Base-by-base conservation (phyloP, 2,888 invertebrate genomes). In the Cosmia trapezina region DNA sequence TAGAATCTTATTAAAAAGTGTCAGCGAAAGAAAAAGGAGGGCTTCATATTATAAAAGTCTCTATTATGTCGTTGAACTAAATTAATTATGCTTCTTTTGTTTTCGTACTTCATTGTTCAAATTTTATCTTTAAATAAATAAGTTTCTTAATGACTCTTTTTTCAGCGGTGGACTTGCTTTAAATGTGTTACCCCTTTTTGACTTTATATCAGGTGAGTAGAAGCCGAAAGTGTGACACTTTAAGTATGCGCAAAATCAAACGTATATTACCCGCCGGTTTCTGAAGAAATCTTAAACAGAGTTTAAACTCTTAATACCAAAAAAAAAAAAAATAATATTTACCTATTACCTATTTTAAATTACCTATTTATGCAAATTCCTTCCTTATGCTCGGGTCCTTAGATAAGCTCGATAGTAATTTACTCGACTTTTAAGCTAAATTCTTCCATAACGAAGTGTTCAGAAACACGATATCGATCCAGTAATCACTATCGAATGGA, bases 1-100 rank as follows among this genome's bases (percentile, higher is more conserved):
- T 91, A 93, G 92, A 92, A 92, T 92, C 92, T 93, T 94, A 94
- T 93, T 94, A 94, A 93, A 94, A 94, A 94, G 91, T 94, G 93
- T 93, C 93, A 91, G 91, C 89, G 89, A 88, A 92, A 89, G 90
- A 92, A 91, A 92, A 90, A 89, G 86, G 85, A 87, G 87, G 86
- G 87, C 76, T 85, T 82, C 76, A 84, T 90, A 88, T 68, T 85
- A 89, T 89, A 90, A 90, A 91, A 91, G 90, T 91, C 91, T 89
- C 88, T 88, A 91, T 91, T 90, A 91, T 88, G 87, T 87, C 84
- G 87, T 81, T 85, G 81, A 86, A 89, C 88, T 90, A 89, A 90
- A 89, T 89, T 91, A 91, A 92, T 92, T 90, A 90, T 84, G 85
- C 76, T 87, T 81, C 81, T 86, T 88, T 87, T 84, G 63, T 68